Evolutionary conservation across 2,888 invertebrate species (phyloP), one percentile per base, ranked within the genome.

Genomic region (Lottia gigantea): DNA sequence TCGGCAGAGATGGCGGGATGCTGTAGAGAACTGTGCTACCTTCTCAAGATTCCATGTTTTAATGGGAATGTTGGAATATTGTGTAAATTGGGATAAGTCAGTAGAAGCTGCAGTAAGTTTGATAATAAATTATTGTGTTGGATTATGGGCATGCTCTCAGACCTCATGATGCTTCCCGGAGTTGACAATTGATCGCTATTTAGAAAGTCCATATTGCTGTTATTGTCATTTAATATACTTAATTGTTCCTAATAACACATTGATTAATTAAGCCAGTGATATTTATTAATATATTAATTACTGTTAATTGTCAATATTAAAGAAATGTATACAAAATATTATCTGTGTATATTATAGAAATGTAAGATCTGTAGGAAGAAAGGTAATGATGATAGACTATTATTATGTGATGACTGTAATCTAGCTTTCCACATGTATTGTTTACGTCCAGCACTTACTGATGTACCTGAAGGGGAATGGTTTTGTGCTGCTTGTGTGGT

Each of bases 51-150:
- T 89, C 25, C 88, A 89, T 70, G 85, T 89, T 8, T 78, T 89
- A 7, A 78, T 89, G 23, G 86, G 87, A 15, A 84, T 89, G 71
- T 78, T 89, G 26, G 89, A 89, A 66, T 81, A 87, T 3, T 87
- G 88, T 72, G 84, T 89, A 71, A 86, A 85, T 74, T 89, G 89
- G 89, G 89, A 89, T 73, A 89, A 88, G 67, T 89, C 89, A 1
- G 83, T 88, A 47, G 88, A 89, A 64, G 86, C 88, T 80, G 88
- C 88, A 67, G 89, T 89, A 77, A 82, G 88, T 82, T 25, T 26
- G 0, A 31, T 31, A 4, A 4, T 31, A 6, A 40, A 6, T n/a
- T n/a, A n/a, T n/a, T n/a, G n/a, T n/a, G n/a, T n/a, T n/a, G n/a
- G n/a, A n/a, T n/a, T n/a, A n/a, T n/a, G n/a, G n/a, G n/a, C n/a